Conservation (phyloP, 2,888 invertebrate genomes). For the Scaptomyza cyrtandrae region DNA sequence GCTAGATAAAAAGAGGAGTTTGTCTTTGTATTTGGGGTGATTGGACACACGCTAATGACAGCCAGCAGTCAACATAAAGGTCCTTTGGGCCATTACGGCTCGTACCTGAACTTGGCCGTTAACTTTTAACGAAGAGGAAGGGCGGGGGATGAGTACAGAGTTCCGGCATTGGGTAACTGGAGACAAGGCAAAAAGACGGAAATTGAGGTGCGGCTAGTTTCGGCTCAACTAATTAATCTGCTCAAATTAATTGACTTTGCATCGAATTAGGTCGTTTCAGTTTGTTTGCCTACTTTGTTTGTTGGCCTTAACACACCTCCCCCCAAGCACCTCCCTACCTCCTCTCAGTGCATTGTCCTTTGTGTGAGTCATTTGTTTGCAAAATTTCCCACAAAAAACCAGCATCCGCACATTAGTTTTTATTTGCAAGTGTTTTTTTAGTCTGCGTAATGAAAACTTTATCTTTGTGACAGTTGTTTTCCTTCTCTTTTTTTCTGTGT, state of each 20-base stretch:
- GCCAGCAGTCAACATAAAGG: conserved; percentile 61
- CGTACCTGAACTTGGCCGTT: conserved; percentile 68
- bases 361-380: conserved; percentile 51
- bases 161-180: conserved; percentile 44
- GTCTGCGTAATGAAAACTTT: conserved; percentile 77
- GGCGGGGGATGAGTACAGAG: background rate
- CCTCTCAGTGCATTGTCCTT: conserved; percentile 43
- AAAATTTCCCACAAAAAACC: conserved; percentile 27
- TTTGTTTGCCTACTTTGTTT: conserved; percentile 54
- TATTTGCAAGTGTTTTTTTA: conserved; percentile 13
- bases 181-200: conserved; percentile 42
- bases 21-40: conserved; percentile 43
- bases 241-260: conserved; percentile 74
- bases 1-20: conserved; percentile 37
- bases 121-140: background rate
- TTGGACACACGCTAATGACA: conserved; percentile 70
- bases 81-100: conserved; percentile 37
- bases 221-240: conserved; percentile 74
- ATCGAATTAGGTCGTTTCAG: conserved; percentile 70
- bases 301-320: background rate
- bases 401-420: conserved; percentile 63
- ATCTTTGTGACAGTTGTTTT: conserved; percentile 65
- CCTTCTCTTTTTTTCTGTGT: conserved; percentile 13
- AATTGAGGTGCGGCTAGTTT: conserved; percentile 71
- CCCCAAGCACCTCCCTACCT: background rate